Evolutionary conservation across 2,797 vertebrate genomes (phyloP), one percentile per base, ranked within the genome.

Genomic region (Tenualosa ilisha): DNA sequence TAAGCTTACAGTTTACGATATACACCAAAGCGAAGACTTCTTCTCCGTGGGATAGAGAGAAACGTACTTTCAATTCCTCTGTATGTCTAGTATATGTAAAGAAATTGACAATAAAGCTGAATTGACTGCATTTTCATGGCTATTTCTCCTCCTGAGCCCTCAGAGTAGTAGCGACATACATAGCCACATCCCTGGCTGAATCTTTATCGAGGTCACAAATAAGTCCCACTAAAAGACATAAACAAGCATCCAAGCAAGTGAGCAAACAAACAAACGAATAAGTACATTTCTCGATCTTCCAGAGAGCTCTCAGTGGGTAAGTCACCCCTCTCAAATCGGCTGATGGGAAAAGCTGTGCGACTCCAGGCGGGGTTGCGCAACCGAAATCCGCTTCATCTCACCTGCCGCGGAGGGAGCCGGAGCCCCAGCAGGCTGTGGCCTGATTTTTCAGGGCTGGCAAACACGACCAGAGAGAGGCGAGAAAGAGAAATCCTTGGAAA

Each of bases 261-360:
- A 75, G 6, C 15, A 31, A 75, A 40, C 31, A 15, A 68, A 68
- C 31, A n/a, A 63, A 68, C n/a, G 3, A 13, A 31, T 12, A 68
- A 68, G 31, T 26, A 68, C 6, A 43, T 68, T 17, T 72, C 13
- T 72, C 8, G 26, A 31, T 24, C 15, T 17, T 17, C 65, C 8
- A 68, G 26, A 37, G 24, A 68, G 63, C 24, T 37, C 63, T 68
- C 63, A 68, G 63, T 68, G 63, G 63, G 63, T 68, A 37, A 68
- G 26, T 37, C 1, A 37, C 26, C 24, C 63, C 26, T 37, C 54
- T 31, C 26, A 12, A 68, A 37, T 68, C 0, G 63, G 63, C 26
- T 68, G 26, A 68, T 26, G 63, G 63, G 63, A 37, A 63, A 68
- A 37, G 63, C 63, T 13, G 63, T 26, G 63, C 3, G 24, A 31